Evolutionary conservation across 2,888 invertebrate genomes (phyloP).

Genomic region (Resseliella maxima): DNA sequence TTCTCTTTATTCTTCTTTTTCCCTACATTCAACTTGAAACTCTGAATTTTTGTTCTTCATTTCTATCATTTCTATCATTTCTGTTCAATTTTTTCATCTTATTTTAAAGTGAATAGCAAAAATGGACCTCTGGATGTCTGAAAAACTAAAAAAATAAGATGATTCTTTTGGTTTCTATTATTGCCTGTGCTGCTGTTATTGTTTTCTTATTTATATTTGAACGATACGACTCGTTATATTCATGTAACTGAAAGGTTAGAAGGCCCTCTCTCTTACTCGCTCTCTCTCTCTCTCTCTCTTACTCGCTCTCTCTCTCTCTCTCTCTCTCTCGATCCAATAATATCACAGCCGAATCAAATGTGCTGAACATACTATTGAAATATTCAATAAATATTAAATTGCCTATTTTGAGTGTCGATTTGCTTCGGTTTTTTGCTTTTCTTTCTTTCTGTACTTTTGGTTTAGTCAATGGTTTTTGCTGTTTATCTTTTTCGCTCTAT

Average conservation of each 20-base stretch:
- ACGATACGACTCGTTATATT: conserved; percentile 13
- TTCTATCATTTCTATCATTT: too few relatives aligned
- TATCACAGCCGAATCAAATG: not conserved
- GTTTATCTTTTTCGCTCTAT: not conserved
- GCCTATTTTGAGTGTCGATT: not conserved
- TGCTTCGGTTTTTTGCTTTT: not conserved
- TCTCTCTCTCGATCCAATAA: too few relatives aligned
- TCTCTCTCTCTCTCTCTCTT: too few relatives aligned
- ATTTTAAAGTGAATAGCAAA: not conserved
- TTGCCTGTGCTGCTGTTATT: not conserved
- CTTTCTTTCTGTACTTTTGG: not conserved
- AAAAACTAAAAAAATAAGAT: not conserved
- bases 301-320: too few relatives aligned
- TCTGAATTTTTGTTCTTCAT: too few relatives aligned
- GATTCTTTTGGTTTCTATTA: conserved; percentile 28
- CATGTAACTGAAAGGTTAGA: not conserved
- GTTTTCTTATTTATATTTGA: conserved; percentile 5
- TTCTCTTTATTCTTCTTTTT: not conserved
- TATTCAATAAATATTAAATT: conserved; percentile 27
- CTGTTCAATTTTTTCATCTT: not conserved
- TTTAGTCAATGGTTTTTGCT: not conserved
- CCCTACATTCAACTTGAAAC: too few relatives aligned
- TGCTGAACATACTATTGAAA: not conserved
- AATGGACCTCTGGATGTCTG: not conserved
- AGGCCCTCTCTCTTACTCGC: too few relatives aligned